Evolutionary conservation across 2,888 invertebrate genomes (phyloP).

Genomic region (Lamproptera curius): DNA sequence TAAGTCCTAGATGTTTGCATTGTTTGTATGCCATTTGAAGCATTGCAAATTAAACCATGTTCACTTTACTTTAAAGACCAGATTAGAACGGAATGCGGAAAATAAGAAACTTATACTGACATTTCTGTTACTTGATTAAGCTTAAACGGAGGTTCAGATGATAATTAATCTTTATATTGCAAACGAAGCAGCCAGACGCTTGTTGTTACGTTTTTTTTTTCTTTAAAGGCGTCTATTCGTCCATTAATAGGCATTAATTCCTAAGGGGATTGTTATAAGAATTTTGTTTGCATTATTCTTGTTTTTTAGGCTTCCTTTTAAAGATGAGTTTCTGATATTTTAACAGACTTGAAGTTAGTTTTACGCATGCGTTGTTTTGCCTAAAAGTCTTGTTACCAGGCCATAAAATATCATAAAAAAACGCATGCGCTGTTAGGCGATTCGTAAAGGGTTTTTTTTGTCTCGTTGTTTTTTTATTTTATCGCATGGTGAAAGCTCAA

Average conservation of each 20-base stretch:
- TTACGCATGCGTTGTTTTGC: too few relatives aligned
- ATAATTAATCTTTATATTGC: slow-evolving; percentile 33
- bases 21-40: slow-evolving; percentile 22
- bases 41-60: slow-evolving; percentile 6
- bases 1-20: slow-evolving; percentile 33
- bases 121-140: slow-evolving; percentile 26
- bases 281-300: too few relatives aligned
- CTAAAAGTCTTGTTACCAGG: too few relatives aligned
- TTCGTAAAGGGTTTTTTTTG: neutral
- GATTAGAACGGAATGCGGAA: slow-evolving; percentile 15
- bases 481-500: neutral
- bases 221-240: slow-evolving; percentile 10
- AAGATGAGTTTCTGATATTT: too few relatives aligned
- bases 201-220: slow-evolving; percentile 26
- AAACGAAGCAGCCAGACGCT: slow-evolving; percentile 54
- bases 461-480: neutral
- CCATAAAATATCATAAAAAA: too few relatives aligned
- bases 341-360: too few relatives aligned
- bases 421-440: too few relatives aligned
- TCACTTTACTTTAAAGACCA: slow-evolving; percentile 18
- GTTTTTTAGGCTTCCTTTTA: too few relatives aligned
- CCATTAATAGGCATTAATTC: too few relatives aligned
- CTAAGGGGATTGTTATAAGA: too few relatives aligned
- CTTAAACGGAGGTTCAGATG: slow-evolving; percentile 30
- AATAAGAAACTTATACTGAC: slow-evolving; percentile 14